A percentile compares a stretch with the other conserved stretches of the same genome.
phyloP scores from a whole-genome alignment of 2,113 vertebrate species.

The Rhineura floridana region DNA sequence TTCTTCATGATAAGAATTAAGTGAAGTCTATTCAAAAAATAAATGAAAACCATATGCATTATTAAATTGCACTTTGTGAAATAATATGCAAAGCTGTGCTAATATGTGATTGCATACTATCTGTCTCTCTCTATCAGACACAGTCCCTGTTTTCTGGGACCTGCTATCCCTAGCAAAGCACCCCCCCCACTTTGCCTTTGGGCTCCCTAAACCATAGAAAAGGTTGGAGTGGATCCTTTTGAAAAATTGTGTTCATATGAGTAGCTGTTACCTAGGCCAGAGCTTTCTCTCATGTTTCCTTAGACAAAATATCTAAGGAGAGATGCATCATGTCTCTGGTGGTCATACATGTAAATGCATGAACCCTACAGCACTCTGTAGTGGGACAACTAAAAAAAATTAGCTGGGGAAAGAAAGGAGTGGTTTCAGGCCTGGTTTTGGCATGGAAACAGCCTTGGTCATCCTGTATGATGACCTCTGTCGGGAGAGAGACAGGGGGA shows the following conservation, averaged over 20 bases:
- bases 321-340: not conserved
- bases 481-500: too few relatives aligned
- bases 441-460: too few relatives aligned
- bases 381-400: not conserved
- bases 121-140: not conserved
- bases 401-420: not conserved
- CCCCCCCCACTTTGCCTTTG: too few relatives aligned
- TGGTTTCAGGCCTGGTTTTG: too few relatives aligned
- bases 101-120: not conserved
- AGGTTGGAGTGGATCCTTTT: too few relatives aligned
- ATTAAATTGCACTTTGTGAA: slow-evolving; percentile 3
- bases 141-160: not conserved
- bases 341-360: not conserved
- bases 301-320: not conserved
- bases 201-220: not conserved
- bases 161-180: not conserved
- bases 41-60: slow-evolving; percentile 28
- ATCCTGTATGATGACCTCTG: too few relatives aligned
- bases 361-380: not conserved
- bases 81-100: not conserved
- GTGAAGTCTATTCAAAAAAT: slow-evolving; percentile 31
- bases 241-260: not conserved
- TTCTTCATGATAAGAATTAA: slow-evolving; percentile 27
- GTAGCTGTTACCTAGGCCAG: not conserved
- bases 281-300: not conserved